These are phyloP conservation scores for Tipula unca DNA, from an alignment of 2,888 invertebrate species.

Conservation along the genomic window DNA sequence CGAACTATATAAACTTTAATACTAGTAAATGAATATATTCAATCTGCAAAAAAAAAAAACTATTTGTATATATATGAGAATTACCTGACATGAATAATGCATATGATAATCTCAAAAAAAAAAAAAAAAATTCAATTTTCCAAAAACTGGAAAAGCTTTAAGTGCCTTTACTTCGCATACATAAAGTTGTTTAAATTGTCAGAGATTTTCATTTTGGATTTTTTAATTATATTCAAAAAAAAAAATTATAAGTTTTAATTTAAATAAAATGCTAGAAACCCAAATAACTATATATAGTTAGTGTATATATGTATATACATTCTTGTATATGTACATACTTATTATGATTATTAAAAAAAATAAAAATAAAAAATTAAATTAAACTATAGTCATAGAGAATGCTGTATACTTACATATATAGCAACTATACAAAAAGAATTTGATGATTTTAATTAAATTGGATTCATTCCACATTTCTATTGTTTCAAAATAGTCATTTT, in stretches of 20 bases:
- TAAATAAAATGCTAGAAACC: background rate
- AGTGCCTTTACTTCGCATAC: background rate
- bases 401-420: background rate
- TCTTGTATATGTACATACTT: background rate
- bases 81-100: background rate
- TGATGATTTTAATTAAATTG: slow-evolving; percentile 14
- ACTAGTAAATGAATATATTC: background rate
- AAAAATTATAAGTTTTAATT: background rate
- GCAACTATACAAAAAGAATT: slow-evolving; percentile 2
- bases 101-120: background rate
- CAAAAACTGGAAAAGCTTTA: background rate
- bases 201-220: background rate
- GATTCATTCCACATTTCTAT: background rate
- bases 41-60: background rate
- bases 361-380: background rate
- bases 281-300: background rate
- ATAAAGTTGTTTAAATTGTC: background rate
- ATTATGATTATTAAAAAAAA: background rate
- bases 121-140: background rate
- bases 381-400: background rate
- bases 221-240: background rate
- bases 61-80: background rate
- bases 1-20: background rate
- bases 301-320: background rate
- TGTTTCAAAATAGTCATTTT: background rate